phyloP scores from a whole-genome alignment of 1,140 invertebrate species.

The Stegodyphus dumicola region DNA sequence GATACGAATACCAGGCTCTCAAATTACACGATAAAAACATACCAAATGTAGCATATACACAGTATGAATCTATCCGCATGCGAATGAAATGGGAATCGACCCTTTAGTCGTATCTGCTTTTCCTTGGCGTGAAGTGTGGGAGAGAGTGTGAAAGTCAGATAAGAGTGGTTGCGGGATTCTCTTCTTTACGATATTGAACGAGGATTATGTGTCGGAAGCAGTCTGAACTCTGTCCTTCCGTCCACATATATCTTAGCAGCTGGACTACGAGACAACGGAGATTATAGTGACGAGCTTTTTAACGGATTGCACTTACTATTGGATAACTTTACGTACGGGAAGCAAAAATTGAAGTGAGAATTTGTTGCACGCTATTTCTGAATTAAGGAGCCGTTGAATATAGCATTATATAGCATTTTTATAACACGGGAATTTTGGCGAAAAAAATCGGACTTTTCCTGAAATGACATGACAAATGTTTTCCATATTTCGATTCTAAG shows the following conservation, averaged over 20 bases:
- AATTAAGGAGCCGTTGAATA: no score
- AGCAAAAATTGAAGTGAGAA: no score
- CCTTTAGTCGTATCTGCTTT: not conserved
- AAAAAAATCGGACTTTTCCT: no score
- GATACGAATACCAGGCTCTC: no score
- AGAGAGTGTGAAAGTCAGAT: constrained; percentile 29
- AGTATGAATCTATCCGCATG: not conserved
- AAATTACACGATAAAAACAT: not conserved
- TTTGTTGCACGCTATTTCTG: no score
- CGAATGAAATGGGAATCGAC: not conserved
- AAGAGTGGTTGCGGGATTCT: constrained; percentile 2
- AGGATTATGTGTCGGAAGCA: constrained; percentile 21
- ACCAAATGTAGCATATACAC: not conserved
- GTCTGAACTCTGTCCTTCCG: constrained; percentile 36
- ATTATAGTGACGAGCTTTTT: not conserved
- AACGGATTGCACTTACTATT: no score
- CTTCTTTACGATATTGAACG: constrained; percentile 44
- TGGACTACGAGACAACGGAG: not conserved
- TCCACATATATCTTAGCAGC: not conserved
- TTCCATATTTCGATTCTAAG: no score
- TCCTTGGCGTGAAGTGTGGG: not conserved
- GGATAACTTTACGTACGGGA: no score
- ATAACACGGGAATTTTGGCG: no score
- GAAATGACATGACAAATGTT: no score
- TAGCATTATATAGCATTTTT: no score